phyloP scores from a whole-genome alignment of 2,113 vertebrate species.

The Sterrhoptilus dennistouni region DNA sequence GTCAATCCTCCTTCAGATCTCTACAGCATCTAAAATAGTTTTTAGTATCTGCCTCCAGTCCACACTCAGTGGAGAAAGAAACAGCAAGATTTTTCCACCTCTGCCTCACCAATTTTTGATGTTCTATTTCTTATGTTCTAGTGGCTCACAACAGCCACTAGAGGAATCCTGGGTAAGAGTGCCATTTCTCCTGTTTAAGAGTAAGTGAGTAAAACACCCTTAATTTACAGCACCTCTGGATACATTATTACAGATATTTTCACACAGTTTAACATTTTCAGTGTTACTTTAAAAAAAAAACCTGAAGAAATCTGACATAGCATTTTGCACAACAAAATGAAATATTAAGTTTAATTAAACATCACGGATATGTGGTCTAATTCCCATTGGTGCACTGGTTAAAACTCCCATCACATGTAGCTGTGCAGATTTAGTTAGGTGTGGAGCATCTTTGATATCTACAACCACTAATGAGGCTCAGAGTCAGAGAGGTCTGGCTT shows the following conservation, averaged over 20 bases:
- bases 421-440: not conserved
- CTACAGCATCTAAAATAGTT: not conserved
- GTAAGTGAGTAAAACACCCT: accelerated
- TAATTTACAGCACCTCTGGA: not conserved
- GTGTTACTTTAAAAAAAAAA: not conserved
- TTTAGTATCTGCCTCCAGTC: not conserved
- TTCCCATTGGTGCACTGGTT: not conserved
- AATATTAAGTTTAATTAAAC: not conserved
- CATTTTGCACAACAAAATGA: not conserved
- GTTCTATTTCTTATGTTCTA: not conserved
- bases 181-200: not conserved
- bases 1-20: not conserved
- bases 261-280: not conserved
- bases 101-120: not conserved
- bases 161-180: not conserved
- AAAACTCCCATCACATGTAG: not conserved
- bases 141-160: not conserved
- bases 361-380: not conserved
- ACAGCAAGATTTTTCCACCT: not conserved
- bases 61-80: not conserved
- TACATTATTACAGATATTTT: not conserved
- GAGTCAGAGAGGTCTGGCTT: not conserved
- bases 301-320: not conserved
- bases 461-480: not conserved
- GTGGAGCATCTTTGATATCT: not conserved